Evolutionary conservation across 2,888 invertebrate species (phyloP), one percentile per base, ranked within the genome.

Genomic region (Synergus gifuensis): DNA sequence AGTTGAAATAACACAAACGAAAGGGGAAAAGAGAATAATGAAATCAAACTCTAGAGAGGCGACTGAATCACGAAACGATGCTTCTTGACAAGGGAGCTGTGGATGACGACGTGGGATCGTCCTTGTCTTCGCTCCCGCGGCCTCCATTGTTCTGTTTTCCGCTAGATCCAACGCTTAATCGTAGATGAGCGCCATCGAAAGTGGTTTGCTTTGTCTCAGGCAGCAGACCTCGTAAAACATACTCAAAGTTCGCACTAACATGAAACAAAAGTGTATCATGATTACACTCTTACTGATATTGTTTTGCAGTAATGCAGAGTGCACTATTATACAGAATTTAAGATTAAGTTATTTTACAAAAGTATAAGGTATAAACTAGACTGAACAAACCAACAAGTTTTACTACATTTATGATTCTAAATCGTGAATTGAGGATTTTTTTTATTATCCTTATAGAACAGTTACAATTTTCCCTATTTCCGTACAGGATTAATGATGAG

Each of bases 111-210:
- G 91, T 92, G 91, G 89, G 91, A 92, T 91, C 91, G 91, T 91
- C 91, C 91, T 92, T 92, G 91, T 88, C 86, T 89, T 88, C 82
- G 86, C 90, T 92, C 91, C 90, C 91, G 91, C 91, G 91, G 91
- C 89, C 89, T 88, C 89, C 84, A 91, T 92, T 91, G 91, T 91
- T 89, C 82, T 85, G 81, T 83, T 81, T 81, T 83, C 79, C 78
- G 78, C 83, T 81, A 83, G 85, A 83, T 81, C 82, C 78, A 44
- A 79, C 83, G 76, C 79, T 76, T 81, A 80, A 77, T 78, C 58
- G 49, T 67, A 76, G 83, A 78, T 78, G 82, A 83, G 86, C 83
- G 86, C 85, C 87, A 90, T 89, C 89, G 91, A 90, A 90, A 91
- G 90, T 90, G 89, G 86, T 88, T 90, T 88, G 87, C 88, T 88